phyloP scores from a whole-genome alignment of 2,888 invertebrate species.

The Volucella bombylans region DNA sequence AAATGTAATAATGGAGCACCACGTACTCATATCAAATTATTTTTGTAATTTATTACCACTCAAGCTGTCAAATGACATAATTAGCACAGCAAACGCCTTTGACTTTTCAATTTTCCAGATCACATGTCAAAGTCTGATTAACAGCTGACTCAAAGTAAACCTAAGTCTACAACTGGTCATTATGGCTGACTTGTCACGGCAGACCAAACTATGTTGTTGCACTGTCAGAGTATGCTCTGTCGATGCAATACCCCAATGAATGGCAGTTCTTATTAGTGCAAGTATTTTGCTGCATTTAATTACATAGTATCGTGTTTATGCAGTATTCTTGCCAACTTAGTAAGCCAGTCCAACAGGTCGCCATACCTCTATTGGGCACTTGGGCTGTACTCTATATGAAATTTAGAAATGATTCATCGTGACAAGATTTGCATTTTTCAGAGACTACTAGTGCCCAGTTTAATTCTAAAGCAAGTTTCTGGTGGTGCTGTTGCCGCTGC shows the following conservation, averaged over 20 bases:
- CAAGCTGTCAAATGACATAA: constrained; percentile 57
- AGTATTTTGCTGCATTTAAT: too few species aligned
- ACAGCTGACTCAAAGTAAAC: constrained; percentile 54
- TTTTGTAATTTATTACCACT: constrained; percentile 7
- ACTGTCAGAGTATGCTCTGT: neutral
- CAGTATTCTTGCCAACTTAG: too few species aligned
- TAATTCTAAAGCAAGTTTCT: too few species aligned
- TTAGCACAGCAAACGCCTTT: constrained; percentile 58
- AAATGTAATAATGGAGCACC: too few species aligned
- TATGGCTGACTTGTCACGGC: constrained; percentile 37
- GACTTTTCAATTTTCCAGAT: constrained; percentile 57
- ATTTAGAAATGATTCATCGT: constrained; percentile 3
- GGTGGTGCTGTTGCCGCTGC: too few species aligned
- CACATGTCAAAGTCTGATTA: constrained; percentile 42
- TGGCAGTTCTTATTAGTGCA: too few species aligned
- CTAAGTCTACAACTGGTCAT: constrained; percentile 12
- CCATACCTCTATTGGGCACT: neutral
- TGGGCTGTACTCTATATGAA: too few species aligned
- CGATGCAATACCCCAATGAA: neutral
- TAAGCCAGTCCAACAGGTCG: neutral
- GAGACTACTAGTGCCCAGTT: neutral
- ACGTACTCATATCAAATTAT: neutral
- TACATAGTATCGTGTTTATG: too few species aligned
- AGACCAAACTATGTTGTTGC: constrained; percentile 74
- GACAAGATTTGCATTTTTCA: neutral